Base-by-base conservation (phyloP, 2,888 invertebrate genomes). In the Abrostola triplasia region DNA sequence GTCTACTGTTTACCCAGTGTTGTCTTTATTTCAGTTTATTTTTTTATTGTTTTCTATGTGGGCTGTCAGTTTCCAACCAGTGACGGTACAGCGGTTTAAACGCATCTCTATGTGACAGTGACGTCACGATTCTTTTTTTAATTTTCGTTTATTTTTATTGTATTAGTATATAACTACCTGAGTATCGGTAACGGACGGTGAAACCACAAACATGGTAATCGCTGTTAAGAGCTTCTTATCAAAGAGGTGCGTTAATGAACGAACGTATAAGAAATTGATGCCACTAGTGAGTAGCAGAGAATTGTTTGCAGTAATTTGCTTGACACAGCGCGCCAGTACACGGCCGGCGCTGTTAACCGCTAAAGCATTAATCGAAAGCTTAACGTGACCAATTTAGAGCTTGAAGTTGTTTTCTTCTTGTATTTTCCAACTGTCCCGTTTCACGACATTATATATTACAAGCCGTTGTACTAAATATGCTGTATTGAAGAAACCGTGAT, bases 341-440 rank as follows among this genome's bases (percentile, higher is more conserved):
- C 74, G 81, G 82, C 75, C 70, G 57, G 59, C 72, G 69, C 85
- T 89, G 90, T 84, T 88, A 86, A 87, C 86, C 83, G 90, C 92
- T 91, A 87, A 86, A 88, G 86, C 87, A 90, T 90, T 89, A 88
- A 91, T 91, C 84, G 88, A 88, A 88, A 87, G 93, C 93, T 93
- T 92, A 89, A 83, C 93, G 93, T 94, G 94, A 94, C 94, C 94
- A 91, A 89, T 76, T 89, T 93, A 92, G 91, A 91, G 90, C 92
- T 92, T 91, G 86, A 87, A 91, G 84, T 90, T 92, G 89, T 90
- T 89, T 87, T 90, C 91, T 91, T 92, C 92, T 89, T 92, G 85
- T 90, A 90, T 88, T 91, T 92, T 87, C 89, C 85, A 69, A 84
- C 92, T 93, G 89, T 93, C 89, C 87, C 88, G 86, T 92, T 92